Base-by-base conservation (phyloP, 2,888 invertebrate species). In the Sepioteuthis lessoniana region DNA sequence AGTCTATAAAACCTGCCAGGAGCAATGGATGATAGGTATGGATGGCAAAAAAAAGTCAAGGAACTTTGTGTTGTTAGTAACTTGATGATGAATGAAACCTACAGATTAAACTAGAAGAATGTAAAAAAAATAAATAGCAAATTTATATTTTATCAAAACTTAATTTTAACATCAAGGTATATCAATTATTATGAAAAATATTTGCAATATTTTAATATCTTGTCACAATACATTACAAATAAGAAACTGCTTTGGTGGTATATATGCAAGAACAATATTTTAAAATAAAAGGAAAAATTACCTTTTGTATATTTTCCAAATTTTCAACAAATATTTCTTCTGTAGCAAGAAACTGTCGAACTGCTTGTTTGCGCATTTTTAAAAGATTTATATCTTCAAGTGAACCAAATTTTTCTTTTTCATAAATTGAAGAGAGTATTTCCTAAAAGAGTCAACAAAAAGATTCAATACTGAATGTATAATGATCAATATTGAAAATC, bases 231-330 rank as follows among this genome's bases (percentile, higher is more conserved):
- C 16, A 35, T 76, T 55, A 21, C 55, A 55, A 21, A 55, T 55
- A 25, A 25, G 25, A 55, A 28, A 55, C 3, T 25, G 0, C 25
- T 55, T 3, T 55, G 25, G 25, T 21, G 5, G 25, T 55, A 55
- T 55, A 25, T 55, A 55, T 55, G 25, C 21, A 55, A 76, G 19
- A 35, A n/a, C 1, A 76, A 35, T 76, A 35, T 35, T 16, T 2
- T 76, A 19, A 35, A 76, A 76, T 76, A 76, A 76, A 76, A 35
- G n/a, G 13, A 76, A 76, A 76, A 76, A 2, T 76, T 55, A 76
- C 76, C 76, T 76, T 76, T 35, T 76, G 76, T 76, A 76, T n/a
- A n/a, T 76, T 76, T 76, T 76, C 76, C 76, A 76, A 35, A 76
- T 16, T 76, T 76, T 76, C 76, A 76, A 76, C 76, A 76, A 76